phyloP scores from a whole-genome alignment of 1,140 invertebrate genomes.

The Nasonia longicornis region DNA sequence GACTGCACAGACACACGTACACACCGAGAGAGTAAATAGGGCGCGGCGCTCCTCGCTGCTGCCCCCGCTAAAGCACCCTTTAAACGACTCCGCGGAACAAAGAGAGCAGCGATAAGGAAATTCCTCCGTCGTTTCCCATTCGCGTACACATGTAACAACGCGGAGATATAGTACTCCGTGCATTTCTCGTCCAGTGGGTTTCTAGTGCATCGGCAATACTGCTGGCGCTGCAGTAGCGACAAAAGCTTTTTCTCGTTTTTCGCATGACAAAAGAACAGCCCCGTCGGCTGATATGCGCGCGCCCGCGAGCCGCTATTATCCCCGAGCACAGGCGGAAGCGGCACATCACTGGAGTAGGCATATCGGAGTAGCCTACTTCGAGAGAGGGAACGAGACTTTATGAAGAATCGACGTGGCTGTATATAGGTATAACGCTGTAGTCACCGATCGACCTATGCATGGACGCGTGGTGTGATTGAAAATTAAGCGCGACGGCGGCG shows the following conservation, averaged over 20 bases:
- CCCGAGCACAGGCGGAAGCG: not conserved
- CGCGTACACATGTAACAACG: not conserved
- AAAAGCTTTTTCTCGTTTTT: constrained; percentile 2
- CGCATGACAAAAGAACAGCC: not conserved
- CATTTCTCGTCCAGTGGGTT: not conserved
- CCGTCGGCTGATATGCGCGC: not conserved
- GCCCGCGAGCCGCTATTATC: not conserved
- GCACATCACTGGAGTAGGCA: not conserved
- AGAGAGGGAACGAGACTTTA: not conserved
- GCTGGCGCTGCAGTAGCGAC: not conserved
- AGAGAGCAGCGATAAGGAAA: not conserved
- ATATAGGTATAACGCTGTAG: too few species aligned
- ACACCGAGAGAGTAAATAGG: not conserved
- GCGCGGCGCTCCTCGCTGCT: not conserved
- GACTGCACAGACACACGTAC: too few species aligned
- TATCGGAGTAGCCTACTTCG: constrained; percentile 25
- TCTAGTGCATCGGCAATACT: not conserved
- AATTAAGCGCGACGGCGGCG: too few species aligned
- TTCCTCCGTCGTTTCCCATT: constrained; percentile 1
- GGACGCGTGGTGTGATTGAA: too few species aligned
- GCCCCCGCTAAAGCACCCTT: not conserved
- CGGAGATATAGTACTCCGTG: too few species aligned
- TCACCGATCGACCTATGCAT: too few species aligned
- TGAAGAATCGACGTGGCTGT: not conserved
- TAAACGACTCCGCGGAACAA: not conserved